These are phyloP conservation scores for Ochropleura leucogaster DNA, from an alignment of 2,888 invertebrate species.

Conservation along the genomic window DNA sequence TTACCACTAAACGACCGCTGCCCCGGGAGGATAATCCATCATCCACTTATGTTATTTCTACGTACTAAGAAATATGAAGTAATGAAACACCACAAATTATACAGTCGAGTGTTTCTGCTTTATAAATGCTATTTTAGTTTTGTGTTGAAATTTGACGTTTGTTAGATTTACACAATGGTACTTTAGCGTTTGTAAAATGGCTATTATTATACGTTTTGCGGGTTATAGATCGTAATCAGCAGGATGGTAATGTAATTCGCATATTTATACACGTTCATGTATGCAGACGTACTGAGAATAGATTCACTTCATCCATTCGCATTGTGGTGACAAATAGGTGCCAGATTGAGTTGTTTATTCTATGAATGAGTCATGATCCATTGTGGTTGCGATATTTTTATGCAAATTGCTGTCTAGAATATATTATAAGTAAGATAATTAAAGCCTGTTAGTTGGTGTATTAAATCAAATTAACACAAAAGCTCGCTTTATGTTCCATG, in stretches of 20 bases:
- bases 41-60: slow-evolving; percentile 74
- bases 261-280: slow-evolving; percentile 45
- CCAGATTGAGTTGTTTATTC: slow-evolving; percentile 40
- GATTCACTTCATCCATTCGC: slow-evolving; percentile 29
- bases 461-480: slow-evolving; percentile 40
- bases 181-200: slow-evolving; percentile 49
- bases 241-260: slow-evolving; percentile 48
- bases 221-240: slow-evolving; percentile 52
- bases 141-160: slow-evolving; percentile 68
- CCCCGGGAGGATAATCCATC: slow-evolving; percentile 76
- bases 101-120: slow-evolving; percentile 63
- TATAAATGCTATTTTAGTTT: slow-evolving; percentile 71
- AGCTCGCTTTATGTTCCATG: slow-evolving; percentile 22
- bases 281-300: slow-evolving; percentile 28
- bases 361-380: slow-evolving; percentile 16
- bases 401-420: slow-evolving; percentile 25
- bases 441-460: slow-evolving; percentile 5
- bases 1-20: slow-evolving; percentile 79
- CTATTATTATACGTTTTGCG: slow-evolving; percentile 54
- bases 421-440: slow-evolving; percentile 24
- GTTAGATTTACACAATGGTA: slow-evolving; percentile 60
- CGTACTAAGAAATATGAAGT: slow-evolving; percentile 81
- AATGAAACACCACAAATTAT: slow-evolving; percentile 81
- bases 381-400: slow-evolving; percentile 21
- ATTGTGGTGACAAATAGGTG: slow-evolving; percentile 30